Evolutionary conservation across 2,888 invertebrate genomes (phyloP), one percentile per base, ranked within the genome.

Genomic region (Nymphalis urticae): DNA sequence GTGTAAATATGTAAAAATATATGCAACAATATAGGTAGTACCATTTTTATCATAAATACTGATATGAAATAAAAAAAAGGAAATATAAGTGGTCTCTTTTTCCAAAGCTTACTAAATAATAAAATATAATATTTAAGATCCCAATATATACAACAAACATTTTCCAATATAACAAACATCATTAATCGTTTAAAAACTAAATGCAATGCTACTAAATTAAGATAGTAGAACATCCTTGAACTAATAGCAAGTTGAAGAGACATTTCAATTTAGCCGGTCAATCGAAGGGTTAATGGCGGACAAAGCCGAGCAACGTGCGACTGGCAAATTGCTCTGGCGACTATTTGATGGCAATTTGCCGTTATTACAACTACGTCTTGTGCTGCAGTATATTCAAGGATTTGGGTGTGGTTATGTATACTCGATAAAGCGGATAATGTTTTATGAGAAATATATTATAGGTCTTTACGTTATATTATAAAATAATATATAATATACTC

Each of bases 281-380:
- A 66, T 71, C 56, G n/a, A 36, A 42, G 58, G 58, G 58, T 56
- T 67, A 67, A 67, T 67, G 62, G 62, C 66, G 48, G 66, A 67
- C 48, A 60, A 53, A 53, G 62, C 66, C 21, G 54, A 36, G 32
- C 61, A 54, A 54, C 60, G 74, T 75, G 74, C 75, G 50, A 62
- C 71, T 65, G 61, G 69, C 69, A 71, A 71, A 71, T 71, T 71
- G 77, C 73, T 74, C 69, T 75, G 67, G 77, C 78, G 77, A 77
- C 81, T 81, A 82, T 84, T 84, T 82, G 81, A 77, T 74, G 75
- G 80, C 81, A 81, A 84, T 84, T 84, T 82, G 78, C 76, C 76
- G 80, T 78, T 82, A 83, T 83, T 82, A 82, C 80, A 71, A 71
- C 74, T 75, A 70, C 77, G 80, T 82, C 82, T 81, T 79, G 77